Percentiles rank a stretch among this genome's conserved stretches.
phyloP scores from a whole-genome alignment of 2,797 vertebrate species.

The Choloepus didactylus region DNA sequence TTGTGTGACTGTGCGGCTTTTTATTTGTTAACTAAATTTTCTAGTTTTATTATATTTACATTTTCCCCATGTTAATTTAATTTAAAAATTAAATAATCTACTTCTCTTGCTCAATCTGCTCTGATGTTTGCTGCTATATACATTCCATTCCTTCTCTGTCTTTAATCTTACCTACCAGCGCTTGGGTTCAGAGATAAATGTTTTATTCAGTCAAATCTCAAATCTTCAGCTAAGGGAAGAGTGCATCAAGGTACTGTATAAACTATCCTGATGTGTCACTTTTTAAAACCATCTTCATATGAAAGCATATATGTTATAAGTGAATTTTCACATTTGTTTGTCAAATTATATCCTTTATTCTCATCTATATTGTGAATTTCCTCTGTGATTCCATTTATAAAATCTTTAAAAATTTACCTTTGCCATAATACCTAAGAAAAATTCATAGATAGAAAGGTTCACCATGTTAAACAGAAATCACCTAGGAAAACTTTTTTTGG shows the following conservation, averaged over 20 bases:
- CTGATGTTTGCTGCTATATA: constrained; percentile 85
- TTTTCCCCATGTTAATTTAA: constrained; percentile 81
- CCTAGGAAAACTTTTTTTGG: constrained; percentile 57
- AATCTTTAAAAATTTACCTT: constrained; percentile 47
- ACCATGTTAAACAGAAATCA: constrained; percentile 68
- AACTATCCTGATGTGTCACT: constrained; percentile 82
- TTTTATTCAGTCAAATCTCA: constrained; percentile 96
- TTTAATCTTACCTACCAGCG: constrained; percentile 93
- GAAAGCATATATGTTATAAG: constrained; percentile 72
- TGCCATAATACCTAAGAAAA: constrained; percentile 43
- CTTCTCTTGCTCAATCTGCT: constrained; percentile 85
- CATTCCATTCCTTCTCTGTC: constrained; percentile 89
- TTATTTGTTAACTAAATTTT: constrained; percentile 80
- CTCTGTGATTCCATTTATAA: constrained; percentile 36
- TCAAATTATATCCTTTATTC: constrained; percentile 65
- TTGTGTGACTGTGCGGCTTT: constrained; percentile 82
- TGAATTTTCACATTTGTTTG: constrained; percentile 46
- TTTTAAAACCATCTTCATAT: constrained; percentile 81
- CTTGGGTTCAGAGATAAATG: constrained; percentile 98
- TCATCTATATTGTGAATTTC: constrained; percentile 64
- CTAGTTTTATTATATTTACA: constrained; percentile 83
- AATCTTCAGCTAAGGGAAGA: constrained; percentile 94
- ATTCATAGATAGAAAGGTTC: constrained; percentile 8
- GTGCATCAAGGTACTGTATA: constrained; percentile 95
- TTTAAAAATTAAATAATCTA: constrained; percentile 87